These are phyloP conservation scores for Macaria notata DNA, from an alignment of 2,888 invertebrate genomes.

Conservation along the genomic window DNA sequence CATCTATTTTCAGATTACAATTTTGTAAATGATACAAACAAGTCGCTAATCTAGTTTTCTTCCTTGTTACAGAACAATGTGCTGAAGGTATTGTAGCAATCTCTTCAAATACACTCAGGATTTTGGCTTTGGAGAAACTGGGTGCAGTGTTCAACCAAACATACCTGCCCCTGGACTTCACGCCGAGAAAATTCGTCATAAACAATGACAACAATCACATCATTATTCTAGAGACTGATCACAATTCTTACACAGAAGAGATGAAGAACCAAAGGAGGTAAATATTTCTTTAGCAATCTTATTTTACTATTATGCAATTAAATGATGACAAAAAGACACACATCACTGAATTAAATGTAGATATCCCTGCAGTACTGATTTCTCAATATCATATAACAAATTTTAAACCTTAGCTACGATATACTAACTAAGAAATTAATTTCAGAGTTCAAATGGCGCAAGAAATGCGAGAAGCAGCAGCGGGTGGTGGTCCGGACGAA, in stretches of 20 bases:
- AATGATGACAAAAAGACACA: constrained; percentile 73
- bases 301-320: constrained; percentile 1
- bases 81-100: constrained; percentile 99
- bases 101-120: constrained; percentile 97
- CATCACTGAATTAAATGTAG: constrained; percentile 61
- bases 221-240: constrained; percentile 97
- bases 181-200: constrained; percentile 96
- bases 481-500: constrained; percentile 91
- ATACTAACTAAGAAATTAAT: background rate
- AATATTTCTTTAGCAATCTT: constrained; percentile 9
- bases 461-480: constrained; percentile 98
- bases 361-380: constrained; percentile 76
- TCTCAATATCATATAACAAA: background rate
- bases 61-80: constrained; percentile 90
- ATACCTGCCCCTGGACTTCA: constrained; percentile 95
- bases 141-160: constrained; percentile 99
- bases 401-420: background rate
- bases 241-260: constrained; percentile 98
- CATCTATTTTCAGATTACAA: background rate
- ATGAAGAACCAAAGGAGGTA: constrained; percentile 93
- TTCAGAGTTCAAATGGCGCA: constrained; percentile 96
- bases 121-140: constrained; percentile 98
- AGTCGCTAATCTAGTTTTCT: background rate
- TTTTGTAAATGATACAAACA: background rate
- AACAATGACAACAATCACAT: constrained; percentile 95